These are phyloP conservation scores for Pipistrellus pipistrellus DNA, from an alignment of 2,797 vertebrate species.

Conservation along the genomic window DNA sequence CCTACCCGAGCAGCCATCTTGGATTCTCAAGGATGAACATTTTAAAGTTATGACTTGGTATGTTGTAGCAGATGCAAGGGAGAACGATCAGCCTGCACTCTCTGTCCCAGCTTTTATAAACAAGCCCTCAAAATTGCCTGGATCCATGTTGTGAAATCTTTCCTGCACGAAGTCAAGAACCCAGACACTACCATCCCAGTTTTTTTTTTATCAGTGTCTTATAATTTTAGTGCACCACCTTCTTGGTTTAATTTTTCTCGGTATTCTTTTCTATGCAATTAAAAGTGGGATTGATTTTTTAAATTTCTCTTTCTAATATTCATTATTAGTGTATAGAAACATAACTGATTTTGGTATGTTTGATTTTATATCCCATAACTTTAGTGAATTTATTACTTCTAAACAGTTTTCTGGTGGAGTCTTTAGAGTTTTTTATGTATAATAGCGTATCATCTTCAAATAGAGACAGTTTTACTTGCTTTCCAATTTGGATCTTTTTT, in stretches of 20 bases:
- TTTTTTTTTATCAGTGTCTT: background rate
- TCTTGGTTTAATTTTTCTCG: background rate
- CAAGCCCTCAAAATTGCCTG: too few species aligned
- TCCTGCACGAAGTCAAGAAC: too few species aligned
- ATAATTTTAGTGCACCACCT: background rate
- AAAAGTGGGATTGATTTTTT: background rate
- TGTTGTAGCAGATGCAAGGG: too few species aligned
- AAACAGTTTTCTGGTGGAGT: background rate
- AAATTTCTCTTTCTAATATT: constrained; percentile 13
- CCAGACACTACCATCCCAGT: too few species aligned
- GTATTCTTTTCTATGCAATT: background rate
- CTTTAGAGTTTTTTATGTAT: background rate
- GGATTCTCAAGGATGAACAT: too few species aligned
- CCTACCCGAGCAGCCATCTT: too few species aligned
- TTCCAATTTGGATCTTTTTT: background rate
- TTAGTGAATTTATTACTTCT: background rate
- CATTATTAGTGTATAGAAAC: background rate
- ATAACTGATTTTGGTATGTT: background rate
- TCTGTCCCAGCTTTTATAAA: too few species aligned
- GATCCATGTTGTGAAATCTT: too few species aligned
- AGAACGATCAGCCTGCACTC: too few species aligned
- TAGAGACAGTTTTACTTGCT: background rate
- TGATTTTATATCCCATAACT: background rate
- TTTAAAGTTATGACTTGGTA: too few species aligned
- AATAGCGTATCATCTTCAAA: background rate